These are phyloP conservation scores for Dicycla oo DNA, from an alignment of 2,888 invertebrate species.

Conservation along the genomic window DNA sequence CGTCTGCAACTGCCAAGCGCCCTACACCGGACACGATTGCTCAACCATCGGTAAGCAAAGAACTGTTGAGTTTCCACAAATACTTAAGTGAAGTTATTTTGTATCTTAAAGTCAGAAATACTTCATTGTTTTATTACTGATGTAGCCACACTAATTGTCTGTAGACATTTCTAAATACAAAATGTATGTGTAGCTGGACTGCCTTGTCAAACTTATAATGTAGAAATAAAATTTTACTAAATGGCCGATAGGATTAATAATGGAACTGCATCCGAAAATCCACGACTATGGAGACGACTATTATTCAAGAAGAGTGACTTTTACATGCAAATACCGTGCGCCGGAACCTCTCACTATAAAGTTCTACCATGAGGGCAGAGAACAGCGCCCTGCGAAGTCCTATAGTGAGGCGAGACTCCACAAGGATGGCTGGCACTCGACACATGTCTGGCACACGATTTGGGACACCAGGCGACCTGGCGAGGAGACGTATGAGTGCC, in stretches of 20 bases:
- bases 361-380: conserved; percentile 78
- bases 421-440: conserved; percentile 81
- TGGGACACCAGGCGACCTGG: conserved; percentile 79
- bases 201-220: conserved; percentile 10
- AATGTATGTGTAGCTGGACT: not conserved
- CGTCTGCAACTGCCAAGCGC: conserved; percentile 93
- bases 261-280: conserved; percentile 85
- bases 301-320: conserved; percentile 73
- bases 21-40: conserved; percentile 93
- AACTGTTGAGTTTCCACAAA: not conserved
- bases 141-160: not conserved
- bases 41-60: conserved; percentile 76
- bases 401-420: conserved; percentile 76
- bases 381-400: conserved; percentile 73
- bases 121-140: not conserved
- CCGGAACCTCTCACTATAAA: conserved; percentile 83
- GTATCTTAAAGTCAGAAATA: not conserved
- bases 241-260: conserved; percentile 79
- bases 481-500: conserved; percentile 81
- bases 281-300: conserved; percentile 69
- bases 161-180: not conserved
- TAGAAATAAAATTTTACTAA: conserved; percentile 58
- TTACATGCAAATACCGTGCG: conserved; percentile 84
- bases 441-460: conserved; percentile 75
- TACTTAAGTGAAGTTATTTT: conserved; percentile 1